Evolutionary conservation across 2,888 invertebrate genomes (phyloP), one percentile per base, ranked within the genome.

Genomic region (Ypsolopha scabrella): DNA sequence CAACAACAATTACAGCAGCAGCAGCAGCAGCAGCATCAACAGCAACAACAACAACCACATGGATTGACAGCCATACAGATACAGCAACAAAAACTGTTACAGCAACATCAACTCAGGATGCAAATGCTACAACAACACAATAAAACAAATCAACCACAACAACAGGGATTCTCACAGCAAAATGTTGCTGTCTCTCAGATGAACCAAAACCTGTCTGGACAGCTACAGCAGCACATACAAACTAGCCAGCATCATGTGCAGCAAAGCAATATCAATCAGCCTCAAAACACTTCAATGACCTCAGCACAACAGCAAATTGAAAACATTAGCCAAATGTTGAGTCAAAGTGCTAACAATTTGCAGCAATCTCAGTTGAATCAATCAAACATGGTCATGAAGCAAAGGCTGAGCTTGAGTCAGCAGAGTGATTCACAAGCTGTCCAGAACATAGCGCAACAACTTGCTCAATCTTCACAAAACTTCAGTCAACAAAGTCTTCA

Each of bases 261-360:
- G 55, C 80, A 82, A 56, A 60, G 58, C 50, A 78, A 67, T 51
- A 73, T 80, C 33, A 76, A 67, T 53, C 83, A 81, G 57, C 82
- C 74, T 2, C 65, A 77, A 1, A 68, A 61, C 46, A 79, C 78
- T 13, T 72, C 89, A 39, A 87, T 90, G 68, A 89, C 82, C 50
- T 89, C 90, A 44, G 90, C 90, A 13, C 85, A 85, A 58, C 90
- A 90, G 58, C 87, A 90, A 58, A 90, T 90, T 66, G 90, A 90
- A 59, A 82, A 89, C 46, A 90, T 89, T 14, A 87, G 87, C 44
- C 91, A 91, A 60, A 85, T 86, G 85, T 61, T 86, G 37, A 86
- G 86, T 59, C 86, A 86, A 53, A 85, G 83, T 64, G 83, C 85
- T 10, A 85, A 83, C 56, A 85, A 82, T 53, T 61, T 87, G 45